Conservation (phyloP, 2,113 vertebrate genomes). For the Charadrius vociferus region DNA sequence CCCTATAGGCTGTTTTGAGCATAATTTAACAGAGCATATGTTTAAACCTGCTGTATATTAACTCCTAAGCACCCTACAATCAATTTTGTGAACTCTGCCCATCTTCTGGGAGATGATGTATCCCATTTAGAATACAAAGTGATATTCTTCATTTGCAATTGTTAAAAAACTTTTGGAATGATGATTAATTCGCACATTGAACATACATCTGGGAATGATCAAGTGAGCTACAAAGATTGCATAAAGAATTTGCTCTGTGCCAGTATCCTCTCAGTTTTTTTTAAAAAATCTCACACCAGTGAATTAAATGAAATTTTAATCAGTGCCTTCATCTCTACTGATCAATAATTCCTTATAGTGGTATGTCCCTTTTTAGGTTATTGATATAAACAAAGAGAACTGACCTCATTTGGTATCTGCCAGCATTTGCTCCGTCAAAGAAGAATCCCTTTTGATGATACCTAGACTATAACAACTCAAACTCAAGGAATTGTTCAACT, state of each 20-base stretch:
- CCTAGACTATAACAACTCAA: not conserved
- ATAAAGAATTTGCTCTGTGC: not conserved
- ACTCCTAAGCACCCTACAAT: not conserved
- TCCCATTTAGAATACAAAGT: not conserved
- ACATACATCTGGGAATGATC: not conserved
- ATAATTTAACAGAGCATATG: not conserved
- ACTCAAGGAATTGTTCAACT: not conserved
- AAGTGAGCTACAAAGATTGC: not conserved
- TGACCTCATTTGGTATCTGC: not conserved
- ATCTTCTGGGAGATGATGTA: not conserved
- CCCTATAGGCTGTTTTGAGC: not conserved
- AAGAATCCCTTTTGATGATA: not conserved
- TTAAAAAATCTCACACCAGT: not conserved
- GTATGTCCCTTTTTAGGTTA: not conserved
- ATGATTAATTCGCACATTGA: not conserved
- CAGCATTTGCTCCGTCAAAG: not conserved
- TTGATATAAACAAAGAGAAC: not conserved
- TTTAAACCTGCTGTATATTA: not conserved
- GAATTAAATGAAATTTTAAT: not conserved
- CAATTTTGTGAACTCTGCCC: not conserved
- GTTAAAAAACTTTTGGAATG: not conserved
- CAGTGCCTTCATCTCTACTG: not conserved
- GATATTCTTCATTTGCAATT: not conserved
- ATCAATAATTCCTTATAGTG: not conserved
- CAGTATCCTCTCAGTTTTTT: not conserved